Conservation (phyloP, 2,113 vertebrate species). For the Melanotaenia duboulayi region DNA sequence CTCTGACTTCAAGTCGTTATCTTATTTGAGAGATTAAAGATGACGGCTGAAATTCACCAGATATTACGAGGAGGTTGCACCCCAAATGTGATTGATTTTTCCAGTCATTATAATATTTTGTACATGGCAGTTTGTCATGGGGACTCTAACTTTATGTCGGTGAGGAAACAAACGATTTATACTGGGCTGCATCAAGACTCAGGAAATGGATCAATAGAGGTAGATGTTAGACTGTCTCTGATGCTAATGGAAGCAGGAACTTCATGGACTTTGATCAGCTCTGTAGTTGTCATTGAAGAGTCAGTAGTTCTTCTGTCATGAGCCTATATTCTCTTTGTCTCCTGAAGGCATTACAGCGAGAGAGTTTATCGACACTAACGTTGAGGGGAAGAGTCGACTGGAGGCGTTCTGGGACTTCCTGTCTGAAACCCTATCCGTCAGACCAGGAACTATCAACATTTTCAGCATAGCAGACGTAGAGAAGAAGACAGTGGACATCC, state of each 20-base stretch:
- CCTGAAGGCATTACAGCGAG: slow-evolving; percentile 84
- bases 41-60: slow-evolving; percentile 48
- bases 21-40: slow-evolving; percentile 77
- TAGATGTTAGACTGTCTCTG: slow-evolving; percentile 42
- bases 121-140: slow-evolving; percentile 18
- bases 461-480: slow-evolving; percentile 81
- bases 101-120: slow-evolving; percentile 31
- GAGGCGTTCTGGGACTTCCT: slow-evolving; percentile 84
- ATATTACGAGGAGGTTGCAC: slow-evolving; percentile 64
- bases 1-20: slow-evolving; percentile 68
- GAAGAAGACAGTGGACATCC: slow-evolving; percentile 80
- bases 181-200: slow-evolving; percentile 30
- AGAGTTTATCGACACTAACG: slow-evolving; percentile 84
- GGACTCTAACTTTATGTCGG: slow-evolving; percentile 10
- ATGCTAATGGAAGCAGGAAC: slow-evolving; percentile 58
- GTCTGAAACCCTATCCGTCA: slow-evolving; percentile 81
- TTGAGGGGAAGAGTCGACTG: slow-evolving; percentile 74
- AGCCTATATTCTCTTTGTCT: slow-evolving; percentile 63
- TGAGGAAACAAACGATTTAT: slow-evolving; percentile 19
- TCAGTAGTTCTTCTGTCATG: slow-evolving; percentile 43
- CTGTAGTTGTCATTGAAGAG: slow-evolving; percentile 65
- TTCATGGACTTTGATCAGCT: slow-evolving; percentile 66
- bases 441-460: slow-evolving; percentile 78
- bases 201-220: slow-evolving; percentile 50
- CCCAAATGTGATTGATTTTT: slow-evolving; percentile 52